Percentiles rank a stretch among this genome's conserved stretches.
Conservation (phyloP, 2,888 invertebrate genomes). For the Hartigia nigra region DNA sequence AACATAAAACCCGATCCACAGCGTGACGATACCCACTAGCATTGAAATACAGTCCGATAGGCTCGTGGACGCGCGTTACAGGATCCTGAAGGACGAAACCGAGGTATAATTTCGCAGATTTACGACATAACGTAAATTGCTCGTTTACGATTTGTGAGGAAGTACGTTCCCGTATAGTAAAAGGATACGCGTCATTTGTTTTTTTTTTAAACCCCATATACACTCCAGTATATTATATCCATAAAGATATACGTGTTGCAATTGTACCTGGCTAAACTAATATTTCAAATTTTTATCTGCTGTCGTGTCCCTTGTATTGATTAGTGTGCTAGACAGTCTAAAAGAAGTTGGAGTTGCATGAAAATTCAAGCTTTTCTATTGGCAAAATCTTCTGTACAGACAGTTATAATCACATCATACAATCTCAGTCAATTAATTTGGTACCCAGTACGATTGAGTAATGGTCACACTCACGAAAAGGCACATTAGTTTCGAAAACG, state of each 20-base stretch:
- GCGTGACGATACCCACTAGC: not conserved
- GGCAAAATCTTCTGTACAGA: not conserved
- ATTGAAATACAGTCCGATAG: not conserved
- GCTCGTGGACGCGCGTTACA: not conserved
- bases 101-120: conserved; percentile 23
- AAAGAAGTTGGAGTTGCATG: no score
- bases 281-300: conserved; percentile 20
- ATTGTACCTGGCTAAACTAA: conserved; percentile 18
- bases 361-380: no score
- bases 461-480: conserved; percentile 14
- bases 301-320: conserved; percentile 9
- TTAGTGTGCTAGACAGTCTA: not conserved
- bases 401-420: not conserved
- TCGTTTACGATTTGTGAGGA: conserved; percentile 8
- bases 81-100: conserved; percentile 2
- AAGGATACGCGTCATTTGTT: conserved; percentile 18
- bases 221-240: not conserved
- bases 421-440: not conserved
- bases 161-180: not conserved
- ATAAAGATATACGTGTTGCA: not conserved
- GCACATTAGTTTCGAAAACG: conserved; percentile 30
- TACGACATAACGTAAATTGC: conserved; percentile 22
- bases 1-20: not conserved
- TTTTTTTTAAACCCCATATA: not conserved
- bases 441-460: not conserved